phyloP scores from a whole-genome alignment of 2,113 vertebrate genomes.

The Phrynosoma blainvillii region DNA sequence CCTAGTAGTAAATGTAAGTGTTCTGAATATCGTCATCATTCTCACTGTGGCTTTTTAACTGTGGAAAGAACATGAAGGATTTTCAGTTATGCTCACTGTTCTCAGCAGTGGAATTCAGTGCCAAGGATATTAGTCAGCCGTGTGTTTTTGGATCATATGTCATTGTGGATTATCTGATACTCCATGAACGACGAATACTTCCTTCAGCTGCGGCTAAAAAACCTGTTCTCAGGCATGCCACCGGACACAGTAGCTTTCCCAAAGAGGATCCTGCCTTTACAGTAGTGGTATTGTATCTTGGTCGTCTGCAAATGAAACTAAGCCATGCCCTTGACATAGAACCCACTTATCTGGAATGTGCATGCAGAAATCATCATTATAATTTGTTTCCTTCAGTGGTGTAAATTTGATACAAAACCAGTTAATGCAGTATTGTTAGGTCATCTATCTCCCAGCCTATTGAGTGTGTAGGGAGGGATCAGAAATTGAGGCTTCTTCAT shows the following conservation, averaged over 20 bases:
- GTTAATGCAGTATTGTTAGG: constrained; percentile 37
- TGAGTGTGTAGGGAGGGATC: not conserved
- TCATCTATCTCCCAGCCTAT: constrained; percentile 17
- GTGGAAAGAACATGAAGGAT: constrained; percentile 68
- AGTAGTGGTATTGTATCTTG: constrained; percentile 30
- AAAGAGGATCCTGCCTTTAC: constrained; percentile 3
- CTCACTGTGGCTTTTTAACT: constrained; percentile 68
- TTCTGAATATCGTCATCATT: constrained; percentile 60
- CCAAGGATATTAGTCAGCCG: constrained; percentile 67
- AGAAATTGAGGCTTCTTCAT: not conserved
- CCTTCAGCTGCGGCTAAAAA: constrained; percentile 38
- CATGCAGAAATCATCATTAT: constrained; percentile 29
- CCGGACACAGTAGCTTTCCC: constrained; percentile 36
- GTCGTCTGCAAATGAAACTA: not conserved
- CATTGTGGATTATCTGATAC: constrained; percentile 42
- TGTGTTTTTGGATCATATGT: constrained; percentile 55
- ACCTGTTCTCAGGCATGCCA: constrained; percentile 51
- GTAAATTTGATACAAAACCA: constrained; percentile 32
- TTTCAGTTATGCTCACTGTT: constrained; percentile 59
- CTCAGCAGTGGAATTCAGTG: constrained; percentile 36
- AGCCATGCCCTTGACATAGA: not conserved
- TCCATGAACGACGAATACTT: constrained; percentile 46
- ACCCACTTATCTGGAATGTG: constrained; percentile 26
- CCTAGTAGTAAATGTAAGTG: constrained; percentile 46
- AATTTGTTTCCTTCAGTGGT: constrained; percentile 1